These are phyloP conservation scores for Metalampra italica DNA, from an alignment of 2,888 invertebrate genomes.

Conservation along the genomic window DNA sequence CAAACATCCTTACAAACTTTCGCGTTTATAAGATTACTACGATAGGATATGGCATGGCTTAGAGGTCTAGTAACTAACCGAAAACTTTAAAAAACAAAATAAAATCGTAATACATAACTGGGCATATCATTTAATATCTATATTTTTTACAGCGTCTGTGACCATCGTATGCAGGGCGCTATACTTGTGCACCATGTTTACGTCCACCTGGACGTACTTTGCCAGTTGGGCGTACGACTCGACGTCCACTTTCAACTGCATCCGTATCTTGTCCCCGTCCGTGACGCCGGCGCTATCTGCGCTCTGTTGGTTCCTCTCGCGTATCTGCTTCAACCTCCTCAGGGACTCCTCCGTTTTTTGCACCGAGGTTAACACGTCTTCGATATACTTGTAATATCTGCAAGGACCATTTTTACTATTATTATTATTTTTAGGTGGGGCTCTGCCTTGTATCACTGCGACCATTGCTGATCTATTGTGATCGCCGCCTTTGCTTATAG, in stretches of 20 bases:
- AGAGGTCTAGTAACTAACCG: not conserved
- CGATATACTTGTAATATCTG: constrained; percentile 85
- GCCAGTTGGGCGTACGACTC: constrained; percentile 83
- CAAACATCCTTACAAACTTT: too few relatives aligned
- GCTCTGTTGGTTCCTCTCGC: constrained; percentile 77
- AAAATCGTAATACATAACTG: constrained; percentile 31
- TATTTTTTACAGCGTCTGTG: constrained; percentile 79
- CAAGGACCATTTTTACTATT: too few relatives aligned
- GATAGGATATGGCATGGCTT: too few relatives aligned
- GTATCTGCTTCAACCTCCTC: constrained; percentile 90
- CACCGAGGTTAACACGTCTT: constrained; percentile 94
- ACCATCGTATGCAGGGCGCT: constrained; percentile 80
- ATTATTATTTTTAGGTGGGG: too few relatives aligned
- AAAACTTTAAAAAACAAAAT: not conserved
- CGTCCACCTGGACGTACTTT: constrained; percentile 72
- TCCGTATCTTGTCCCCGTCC: constrained; percentile 96
- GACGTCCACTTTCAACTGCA: constrained; percentile 93
- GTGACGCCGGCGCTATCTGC: constrained; percentile 80
- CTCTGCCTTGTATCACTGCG: too few relatives aligned
- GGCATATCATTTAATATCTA: constrained; percentile 75
- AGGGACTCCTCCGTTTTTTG: constrained; percentile 97
- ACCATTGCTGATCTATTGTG: too few relatives aligned
- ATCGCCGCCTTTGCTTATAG: too few relatives aligned
- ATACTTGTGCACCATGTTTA: constrained; percentile 78
- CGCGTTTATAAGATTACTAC: too few relatives aligned